Evolutionary conservation across 2,888 invertebrate genomes (phyloP), one percentile per base, ranked within the genome.

Genomic region (Microplitis manilae): DNA sequence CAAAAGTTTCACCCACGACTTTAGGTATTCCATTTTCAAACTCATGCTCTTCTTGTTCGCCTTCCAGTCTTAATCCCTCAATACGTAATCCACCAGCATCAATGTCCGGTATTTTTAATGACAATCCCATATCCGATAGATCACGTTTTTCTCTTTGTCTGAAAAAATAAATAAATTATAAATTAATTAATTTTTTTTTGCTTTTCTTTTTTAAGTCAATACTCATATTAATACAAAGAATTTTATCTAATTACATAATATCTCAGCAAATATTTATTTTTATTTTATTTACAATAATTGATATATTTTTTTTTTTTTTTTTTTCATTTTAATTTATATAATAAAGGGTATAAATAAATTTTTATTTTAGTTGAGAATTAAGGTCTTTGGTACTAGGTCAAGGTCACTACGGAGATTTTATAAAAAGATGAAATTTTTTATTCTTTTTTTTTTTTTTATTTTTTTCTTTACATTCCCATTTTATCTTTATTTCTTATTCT

Each of bases 21-120:
- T 92, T 92, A 0, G 96, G 95, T 59, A 95, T 91, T 0, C 95
- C 95, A 74, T 91, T 87, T 0, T 90, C 91, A 7, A 82, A 79
- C 13, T 91, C 90, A 77, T 90, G 90, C 0, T 92, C 92, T 78
- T 93, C 93, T n/a, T 90, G 90, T 0, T 93, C 91, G 15, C 88
- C 90, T 79, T 94, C 94, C 1, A 94, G 88, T 69, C 94, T 90
- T 4, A 94, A 74, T 0, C 93, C 94, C 68, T 92, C 91, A 6
- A 94, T 90, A 71, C 86, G 84, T 0, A 91, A 83, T 50, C 81
- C 80, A 40, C 64, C 78, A 64, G 76, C n/a, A 39, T 20, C 41
- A 13, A 9, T n/a, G 30, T 40, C 30, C 9, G 5, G 5, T 40
- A 20, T n/a, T 60, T 15, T 13, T 39, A 41, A 50, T n/a, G 41